These are phyloP conservation scores for Bufo bufo DNA, from an alignment of 2,113 vertebrate genomes.

Conservation along the genomic window DNA sequence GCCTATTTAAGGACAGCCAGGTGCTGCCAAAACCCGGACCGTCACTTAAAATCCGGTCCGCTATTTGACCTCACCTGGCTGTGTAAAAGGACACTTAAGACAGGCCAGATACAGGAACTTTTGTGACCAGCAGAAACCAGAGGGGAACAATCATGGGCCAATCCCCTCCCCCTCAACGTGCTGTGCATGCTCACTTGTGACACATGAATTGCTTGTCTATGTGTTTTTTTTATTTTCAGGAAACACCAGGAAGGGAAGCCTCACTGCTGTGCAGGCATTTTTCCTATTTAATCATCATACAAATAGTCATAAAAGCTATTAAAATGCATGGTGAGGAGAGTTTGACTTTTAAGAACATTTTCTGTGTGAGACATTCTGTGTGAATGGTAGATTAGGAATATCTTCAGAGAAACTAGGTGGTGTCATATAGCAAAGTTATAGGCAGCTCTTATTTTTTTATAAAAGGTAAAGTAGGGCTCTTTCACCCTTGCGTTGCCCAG, in stretches of 20 bases:
- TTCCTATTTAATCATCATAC: background rate
- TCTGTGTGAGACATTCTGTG: background rate
- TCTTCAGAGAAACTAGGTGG: background rate
- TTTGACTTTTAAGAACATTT: background rate
- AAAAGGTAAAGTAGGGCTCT: too few species aligned
- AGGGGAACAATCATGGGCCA: too few species aligned
- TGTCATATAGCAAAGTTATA: background rate
- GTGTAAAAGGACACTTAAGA: too few species aligned
- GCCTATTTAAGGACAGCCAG: too few species aligned
- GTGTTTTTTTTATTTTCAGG: background rate
- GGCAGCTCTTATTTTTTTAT: background rate
- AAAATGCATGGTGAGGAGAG: background rate
- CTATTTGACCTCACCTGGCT: too few species aligned
- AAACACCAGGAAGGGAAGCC: background rate
- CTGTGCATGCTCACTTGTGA: background rate
- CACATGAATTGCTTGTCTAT: background rate
- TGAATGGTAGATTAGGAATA: background rate
- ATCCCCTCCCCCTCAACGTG: background rate
- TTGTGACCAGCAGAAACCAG: background rate
- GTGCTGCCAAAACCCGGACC: too few species aligned
- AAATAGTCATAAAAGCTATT: background rate
- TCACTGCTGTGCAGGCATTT: background rate
- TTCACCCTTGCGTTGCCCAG: too few species aligned
- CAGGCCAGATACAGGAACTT: background rate
- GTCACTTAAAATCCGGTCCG: too few species aligned